Conservation (phyloP, 2,888 invertebrate species). For the Embidobia sp. region DNA sequence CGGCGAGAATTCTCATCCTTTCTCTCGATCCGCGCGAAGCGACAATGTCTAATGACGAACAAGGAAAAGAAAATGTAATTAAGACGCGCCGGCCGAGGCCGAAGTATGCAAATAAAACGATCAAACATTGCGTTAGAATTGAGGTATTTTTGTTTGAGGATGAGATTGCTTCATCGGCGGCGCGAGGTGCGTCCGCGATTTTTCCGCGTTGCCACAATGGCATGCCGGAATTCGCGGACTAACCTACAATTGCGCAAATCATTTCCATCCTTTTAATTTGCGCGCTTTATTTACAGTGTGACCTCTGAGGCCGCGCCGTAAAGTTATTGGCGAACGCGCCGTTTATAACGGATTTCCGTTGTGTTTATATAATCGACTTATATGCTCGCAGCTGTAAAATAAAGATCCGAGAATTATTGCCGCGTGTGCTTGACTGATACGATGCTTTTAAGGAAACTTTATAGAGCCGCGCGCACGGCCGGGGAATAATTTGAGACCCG, state of each 20-base stretch:
- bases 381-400: slow-evolving; percentile 30
- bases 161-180: slow-evolving; percentile 17
- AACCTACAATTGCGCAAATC: too few species aligned
- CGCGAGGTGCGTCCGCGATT: slow-evolving; percentile 16
- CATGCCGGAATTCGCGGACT: slow-evolving; percentile 3
- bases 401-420: slow-evolving; percentile 32
- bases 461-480: slow-evolving; percentile 1
- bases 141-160: slow-evolving; percentile 21
- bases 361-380: slow-evolving; percentile 48
- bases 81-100: background rate
- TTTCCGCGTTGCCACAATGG: slow-evolving; percentile 8
- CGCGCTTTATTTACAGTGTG: slow-evolving; percentile 12
- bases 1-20: too few species aligned
- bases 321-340: slow-evolving; percentile 27
- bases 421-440: slow-evolving; percentile 41
- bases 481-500: slow-evolving; percentile 4
- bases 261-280: too few species aligned
- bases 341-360: slow-evolving; percentile 52
- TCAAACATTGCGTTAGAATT: slow-evolving; percentile 37
- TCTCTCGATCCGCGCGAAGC: too few species aligned
- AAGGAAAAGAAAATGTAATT: too few species aligned
- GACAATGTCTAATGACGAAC: too few species aligned
- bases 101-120: slow-evolving; percentile 12
- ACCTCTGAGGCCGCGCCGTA: slow-evolving; percentile 8
- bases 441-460: slow-evolving; percentile 34